Base-by-base conservation (phyloP, 2,113 vertebrate species). In the Cepphus grylle region DNA sequence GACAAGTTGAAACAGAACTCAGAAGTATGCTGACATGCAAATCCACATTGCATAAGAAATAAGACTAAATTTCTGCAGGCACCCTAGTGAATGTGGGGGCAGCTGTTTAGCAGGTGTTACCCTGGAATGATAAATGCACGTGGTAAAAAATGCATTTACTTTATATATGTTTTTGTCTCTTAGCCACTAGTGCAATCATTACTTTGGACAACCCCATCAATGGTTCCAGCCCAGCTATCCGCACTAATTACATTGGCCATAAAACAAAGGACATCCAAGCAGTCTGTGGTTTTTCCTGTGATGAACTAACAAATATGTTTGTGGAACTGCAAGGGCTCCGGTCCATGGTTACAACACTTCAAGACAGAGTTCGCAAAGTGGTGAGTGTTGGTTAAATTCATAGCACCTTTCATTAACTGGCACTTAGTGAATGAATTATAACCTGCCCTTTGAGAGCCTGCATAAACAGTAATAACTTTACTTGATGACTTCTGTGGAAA, bases 231-330 rank as follows among this genome's bases (percentile, higher is more conserved):
- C 99, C 99, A 23, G 99, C 99, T 86, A 99, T 99, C 94, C 98
- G 99, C 80, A 99, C 98, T 10, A 98, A 99, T 91, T 99, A 98
- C 94, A 99, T 98, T 3, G 99, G 99, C 81, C 99, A 99, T 97
- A 99, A 99, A 98, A 97, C 98, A 81, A 99, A 99, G 98, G 99
- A 99, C 91, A 97, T 99, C 71, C 98, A 99, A 86, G 98, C 98
- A 65, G 98, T 99, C 92, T 99, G 99, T 34, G 99, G 99, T 25
- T 98, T 99, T 97, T 99, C 99, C 53, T 99, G 99, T 79, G 99
- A 99, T 5, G 99, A 99, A 79, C 98, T 99, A 65, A 97, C 98
- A 90, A 98, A 97, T 96, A 99, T 99, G 98, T 99, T 99, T 92
- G 98, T 98, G 82, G 99, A 99, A 96, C 97, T 99, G 91, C 98